Evolutionary conservation across 2,888 invertebrate genomes (phyloP).

Genomic region (Cyclophora albipunctata): DNA sequence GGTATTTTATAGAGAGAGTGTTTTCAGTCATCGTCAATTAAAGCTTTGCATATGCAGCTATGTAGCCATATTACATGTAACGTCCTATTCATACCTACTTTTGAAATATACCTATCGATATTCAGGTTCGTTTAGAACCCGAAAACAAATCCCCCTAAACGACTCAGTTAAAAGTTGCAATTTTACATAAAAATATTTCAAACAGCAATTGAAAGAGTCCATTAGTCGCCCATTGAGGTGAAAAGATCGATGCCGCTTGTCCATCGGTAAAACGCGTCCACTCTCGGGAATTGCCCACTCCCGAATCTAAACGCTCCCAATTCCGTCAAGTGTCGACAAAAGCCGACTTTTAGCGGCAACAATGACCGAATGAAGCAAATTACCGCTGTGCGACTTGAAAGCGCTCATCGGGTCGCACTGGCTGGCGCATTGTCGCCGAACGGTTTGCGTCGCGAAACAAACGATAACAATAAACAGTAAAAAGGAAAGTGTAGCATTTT

Average conservation of each 20-base stretch:
- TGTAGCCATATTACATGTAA: too few species aligned
- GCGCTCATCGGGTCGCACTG: constrained; percentile 62
- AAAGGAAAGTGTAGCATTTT: constrained; percentile 72
- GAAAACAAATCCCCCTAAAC: too few species aligned
- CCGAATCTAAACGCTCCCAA: constrained; percentile 72
- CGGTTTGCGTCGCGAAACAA: constrained; percentile 72
- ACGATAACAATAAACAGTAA: constrained; percentile 72
- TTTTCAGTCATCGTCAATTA: too few species aligned
- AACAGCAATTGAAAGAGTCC: constrained; percentile 21
- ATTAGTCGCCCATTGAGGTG: constrained; percentile 26
- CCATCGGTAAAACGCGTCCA: constrained; percentile 48
- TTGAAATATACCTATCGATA: too few species aligned
- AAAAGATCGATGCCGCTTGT: constrained; percentile 13
- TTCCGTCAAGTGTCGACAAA: constrained; percentile 69
- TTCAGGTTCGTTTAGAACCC: too few species aligned
- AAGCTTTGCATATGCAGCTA: too few species aligned
- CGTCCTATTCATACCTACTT: too few species aligned
- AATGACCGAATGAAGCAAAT: constrained; percentile 71
- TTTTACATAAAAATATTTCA: constrained; percentile 18
- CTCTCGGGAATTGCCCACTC: constrained; percentile 64
- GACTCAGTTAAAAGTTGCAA: constrained; percentile 2
- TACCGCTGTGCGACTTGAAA: constrained; percentile 71
- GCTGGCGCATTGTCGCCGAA: constrained; percentile 54
- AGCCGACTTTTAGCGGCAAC: constrained; percentile 69
- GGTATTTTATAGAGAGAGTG: too few species aligned